Evolutionary conservation across 1,140 invertebrate genomes (phyloP), one percentile per base, ranked within the genome.

Genomic region (Cyclina sinensis): DNA sequence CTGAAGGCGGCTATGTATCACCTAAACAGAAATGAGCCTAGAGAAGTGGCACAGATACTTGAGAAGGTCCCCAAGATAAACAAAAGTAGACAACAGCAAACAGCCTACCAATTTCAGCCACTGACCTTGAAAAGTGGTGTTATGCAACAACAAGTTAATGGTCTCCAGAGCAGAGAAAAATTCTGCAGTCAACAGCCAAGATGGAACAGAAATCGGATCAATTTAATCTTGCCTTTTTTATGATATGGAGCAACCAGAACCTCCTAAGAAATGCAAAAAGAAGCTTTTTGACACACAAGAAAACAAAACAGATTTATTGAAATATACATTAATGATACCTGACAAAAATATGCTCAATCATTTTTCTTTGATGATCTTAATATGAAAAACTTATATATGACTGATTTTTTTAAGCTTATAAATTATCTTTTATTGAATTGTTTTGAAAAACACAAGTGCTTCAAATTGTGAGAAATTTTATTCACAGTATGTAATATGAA

Each of bases 91-190:
- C 59, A 65, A 65, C 59, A 65, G n/a, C 59, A 65, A 65, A 65
- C n/a, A 11, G 59, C 9, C 59, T 65, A 65, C 59, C 59, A 65
- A n/a, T 65, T 65, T 65, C 59, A 65, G 59, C 9, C 59, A 9
- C 11, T 65, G 11, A 65, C 59, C 59, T 11, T 65, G 59, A 65
- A 65, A 24, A 48, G 59, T 65, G 59, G 9, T 65, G 59, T n/a
- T 65, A 11, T 65, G 59, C 59, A 65, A n/a, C 21, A 65, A 65
- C 9, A 65, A 11, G 59, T 65, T 65, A 65, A 65, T 30, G 9
- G 30, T 65, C 59, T 65, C n/a, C 59, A 65, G n/a, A 65, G 59
- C 59, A 65, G 59, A 65, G 59, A 65, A n/a, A 65, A 65, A 65
- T 65, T 65, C 59, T 65, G 59, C 59, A 65, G 59, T 65, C 59